These are phyloP conservation scores for Neolamprologus tretocephalus DNA, from an alignment of 2,113 vertebrate species.

Conservation along the genomic window DNA sequence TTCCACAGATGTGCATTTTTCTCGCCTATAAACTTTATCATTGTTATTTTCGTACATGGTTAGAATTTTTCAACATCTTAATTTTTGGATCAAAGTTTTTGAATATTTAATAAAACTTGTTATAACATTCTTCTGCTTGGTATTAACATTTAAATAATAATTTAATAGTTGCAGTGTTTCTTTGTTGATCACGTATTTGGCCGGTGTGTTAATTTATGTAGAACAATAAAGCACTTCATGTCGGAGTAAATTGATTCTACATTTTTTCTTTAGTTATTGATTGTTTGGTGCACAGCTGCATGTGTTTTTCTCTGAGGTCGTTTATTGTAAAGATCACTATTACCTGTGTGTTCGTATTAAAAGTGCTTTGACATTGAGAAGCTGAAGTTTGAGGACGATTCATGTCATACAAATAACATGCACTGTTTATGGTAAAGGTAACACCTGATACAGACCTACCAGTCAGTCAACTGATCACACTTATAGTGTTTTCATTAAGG, in stretches of 20 bases:
- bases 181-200: background rate
- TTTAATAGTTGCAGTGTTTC: background rate
- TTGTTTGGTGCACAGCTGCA: background rate
- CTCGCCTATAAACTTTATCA: background rate
- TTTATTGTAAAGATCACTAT: background rate
- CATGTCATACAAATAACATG: background rate
- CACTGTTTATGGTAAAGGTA: conserved; percentile 9
- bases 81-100: background rate
- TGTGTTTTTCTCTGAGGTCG: background rate
- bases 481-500: conserved; percentile 67
- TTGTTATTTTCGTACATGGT: background rate
- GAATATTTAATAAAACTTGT: background rate
- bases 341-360: background rate
- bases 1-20: background rate
- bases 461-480: conserved; percentile 54
- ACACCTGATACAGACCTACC: conserved; percentile 5
- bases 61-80: background rate
- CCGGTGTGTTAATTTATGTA: background rate
- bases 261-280: background rate
- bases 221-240: background rate
- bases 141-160: background rate
- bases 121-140: background rate
- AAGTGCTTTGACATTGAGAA: background rate
- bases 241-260: background rate
- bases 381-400: background rate